These are phyloP conservation scores for Tarsius wallacei DNA, from an alignment of 2,797 vertebrate genomes.

Conservation along the genomic window DNA sequence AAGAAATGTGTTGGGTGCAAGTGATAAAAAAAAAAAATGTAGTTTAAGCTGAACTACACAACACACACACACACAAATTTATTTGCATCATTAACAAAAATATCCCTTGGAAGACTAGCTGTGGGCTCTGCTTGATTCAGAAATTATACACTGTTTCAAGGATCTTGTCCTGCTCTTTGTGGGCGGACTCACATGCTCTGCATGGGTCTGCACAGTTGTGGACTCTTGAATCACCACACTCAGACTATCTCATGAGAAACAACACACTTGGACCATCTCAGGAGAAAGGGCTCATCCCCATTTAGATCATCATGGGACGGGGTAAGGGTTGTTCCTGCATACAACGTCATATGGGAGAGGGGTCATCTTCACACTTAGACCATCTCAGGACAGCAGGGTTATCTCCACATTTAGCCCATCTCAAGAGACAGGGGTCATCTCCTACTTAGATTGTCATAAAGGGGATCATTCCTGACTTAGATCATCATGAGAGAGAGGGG, in stretches of 20 bases:
- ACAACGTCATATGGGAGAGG: background rate
- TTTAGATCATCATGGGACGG: background rate
- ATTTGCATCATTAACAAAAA: background rate
- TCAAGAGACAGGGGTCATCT: background rate
- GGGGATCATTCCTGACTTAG: background rate
- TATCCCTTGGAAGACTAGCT: background rate
- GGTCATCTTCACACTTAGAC: background rate
- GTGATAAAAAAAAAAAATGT: background rate
- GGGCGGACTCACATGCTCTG: background rate
- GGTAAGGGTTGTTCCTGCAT: background rate
- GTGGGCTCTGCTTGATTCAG: background rate
- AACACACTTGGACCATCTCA: background rate
- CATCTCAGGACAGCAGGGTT: background rate
- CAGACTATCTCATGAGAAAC: background rate
- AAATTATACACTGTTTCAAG: background rate
- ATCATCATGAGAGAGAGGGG: background rate
- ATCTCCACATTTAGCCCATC: background rate
- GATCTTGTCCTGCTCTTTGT: background rate
- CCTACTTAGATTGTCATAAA: background rate
- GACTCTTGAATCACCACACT: background rate
- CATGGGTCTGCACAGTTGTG: background rate
- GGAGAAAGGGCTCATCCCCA: background rate
- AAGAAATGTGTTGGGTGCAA: background rate
- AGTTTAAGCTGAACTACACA: background rate
- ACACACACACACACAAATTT: background rate